These are phyloP conservation scores for Diplodus puntazzo DNA, from an alignment of 2,797 vertebrate species.

Conservation along the genomic window DNA sequence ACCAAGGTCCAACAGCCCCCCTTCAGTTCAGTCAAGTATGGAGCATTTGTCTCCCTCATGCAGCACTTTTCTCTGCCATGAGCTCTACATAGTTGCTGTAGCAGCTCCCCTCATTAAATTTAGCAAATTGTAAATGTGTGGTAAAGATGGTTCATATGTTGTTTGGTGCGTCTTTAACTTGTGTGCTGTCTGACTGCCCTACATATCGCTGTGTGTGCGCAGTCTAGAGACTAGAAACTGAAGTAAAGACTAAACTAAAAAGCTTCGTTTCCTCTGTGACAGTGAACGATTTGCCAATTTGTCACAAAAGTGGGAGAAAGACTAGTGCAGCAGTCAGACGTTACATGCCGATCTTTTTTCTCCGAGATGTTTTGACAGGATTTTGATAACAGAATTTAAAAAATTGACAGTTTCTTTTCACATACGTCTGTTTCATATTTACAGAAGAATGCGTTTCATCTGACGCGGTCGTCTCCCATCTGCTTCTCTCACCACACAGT, in stretches of 20 bases:
- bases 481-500: not conserved
- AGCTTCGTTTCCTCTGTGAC: conserved; percentile 3
- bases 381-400: conserved; percentile 1
- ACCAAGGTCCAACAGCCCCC: too few species aligned
- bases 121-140: too few species aligned
- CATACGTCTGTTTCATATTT: conserved; percentile 7
- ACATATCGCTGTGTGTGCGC: not conserved
- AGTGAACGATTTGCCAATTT: conserved; percentile 3
- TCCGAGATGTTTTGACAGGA: not conserved
- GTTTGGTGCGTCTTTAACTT: not conserved
- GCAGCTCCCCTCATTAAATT: too few species aligned
- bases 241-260: not conserved
- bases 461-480: not conserved
- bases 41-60: too few species aligned
- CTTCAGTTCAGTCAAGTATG: too few species aligned
- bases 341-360: not conserved
- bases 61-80: too few species aligned
- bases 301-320: not conserved
- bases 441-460: not conserved
- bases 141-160: not conserved
- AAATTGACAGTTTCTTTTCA: not conserved
- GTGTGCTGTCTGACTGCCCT: not conserved
- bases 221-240: not conserved
- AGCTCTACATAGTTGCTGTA: too few species aligned
- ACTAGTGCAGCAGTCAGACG: not conserved